Base-by-base conservation (phyloP, 1,140 invertebrate genomes). In the Gonioctena quinquepunctata region DNA sequence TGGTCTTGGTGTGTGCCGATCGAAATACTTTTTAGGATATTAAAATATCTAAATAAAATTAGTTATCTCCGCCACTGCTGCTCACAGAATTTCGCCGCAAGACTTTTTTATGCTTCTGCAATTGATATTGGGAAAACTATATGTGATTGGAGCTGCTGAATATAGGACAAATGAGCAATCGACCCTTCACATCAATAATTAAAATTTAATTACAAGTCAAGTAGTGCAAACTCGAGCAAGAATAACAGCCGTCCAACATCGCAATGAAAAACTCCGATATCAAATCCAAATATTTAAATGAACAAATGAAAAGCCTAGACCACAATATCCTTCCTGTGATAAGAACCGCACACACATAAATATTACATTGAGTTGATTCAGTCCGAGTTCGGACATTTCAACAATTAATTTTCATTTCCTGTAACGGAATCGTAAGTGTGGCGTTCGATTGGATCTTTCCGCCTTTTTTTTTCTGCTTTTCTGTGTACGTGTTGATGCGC, bases 341-440 rank as follows among this genome's bases (percentile, higher is more conserved):
- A 25, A 59, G 21, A 22, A 16, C 21, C 6, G 21, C 56, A 22
- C 56, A 25, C 25, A 25, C 13, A 25, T 23, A 25, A 22, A 26
- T 57, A 21, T 23, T 18, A 52, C 16, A 18, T 18, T 18, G 21
- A 19, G 8, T 42, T 13, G 11, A 42, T 42, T 42, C 33, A 42
- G 33, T 42, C 33, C 23, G 56, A 25, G 56, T 25, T 59, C n/a
- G 13, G 23, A 59, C 56, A 26, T 28, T 59, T 26, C 56, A 59
- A 59, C 23, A 25, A 59, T 59, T 59, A 59, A 59, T 59, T 25
- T 59, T 59, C 56, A 59, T 59, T 59, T 59, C 56, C 56, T 59
- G 56, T 59, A 42, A 13, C 11, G 16, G 33, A 42, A 42, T 42
- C 33, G 33, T 13, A 42, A 42, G 33, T 42, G 33, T 42, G 33